phyloP scores from a whole-genome alignment of 1,140 invertebrate species.

The Pygmarrhopalites habei region DNA sequence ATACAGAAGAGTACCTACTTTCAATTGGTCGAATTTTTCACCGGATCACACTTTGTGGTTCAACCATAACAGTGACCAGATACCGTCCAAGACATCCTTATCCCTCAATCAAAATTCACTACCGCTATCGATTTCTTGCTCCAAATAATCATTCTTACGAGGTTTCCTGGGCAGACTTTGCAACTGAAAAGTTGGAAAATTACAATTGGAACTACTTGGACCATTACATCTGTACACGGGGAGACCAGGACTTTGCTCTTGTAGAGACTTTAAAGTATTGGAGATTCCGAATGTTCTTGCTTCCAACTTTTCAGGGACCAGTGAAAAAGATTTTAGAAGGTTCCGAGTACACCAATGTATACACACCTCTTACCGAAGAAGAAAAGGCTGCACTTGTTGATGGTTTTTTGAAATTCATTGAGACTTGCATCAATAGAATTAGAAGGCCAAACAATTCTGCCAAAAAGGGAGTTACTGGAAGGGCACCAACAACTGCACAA shows the following conservation, averaged over 20 bases:
- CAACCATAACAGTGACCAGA: slow-evolving; percentile 82
- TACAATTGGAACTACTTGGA: slow-evolving; percentile 98
- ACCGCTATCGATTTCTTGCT: slow-evolving; percentile 84
- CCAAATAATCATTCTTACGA: slow-evolving; percentile 83
- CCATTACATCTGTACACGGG: slow-evolving; percentile 76
- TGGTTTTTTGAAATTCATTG: slow-evolving; percentile 78
- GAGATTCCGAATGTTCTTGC: slow-evolving; percentile 80
- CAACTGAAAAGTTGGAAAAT: slow-evolving; percentile 87
- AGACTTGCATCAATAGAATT: slow-evolving; percentile 82
- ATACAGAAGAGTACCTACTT: slow-evolving; percentile 67
- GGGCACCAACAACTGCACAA: not conserved
- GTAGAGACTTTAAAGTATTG: slow-evolving; percentile 87
- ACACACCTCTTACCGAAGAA: slow-evolving; percentile 52
- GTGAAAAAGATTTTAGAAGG: slow-evolving; percentile 65
- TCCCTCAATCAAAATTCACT: slow-evolving; percentile 80
- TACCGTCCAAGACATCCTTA: slow-evolving; percentile 91
- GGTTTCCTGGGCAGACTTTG: slow-evolving; percentile 89
- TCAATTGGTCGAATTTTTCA: slow-evolving; percentile 95
- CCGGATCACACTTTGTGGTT: slow-evolving; percentile 71
- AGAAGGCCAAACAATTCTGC: slow-evolving; percentile 54
- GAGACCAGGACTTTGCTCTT: slow-evolving; percentile 79
- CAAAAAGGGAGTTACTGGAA: slow-evolving; percentile 12
- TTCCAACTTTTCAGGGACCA: slow-evolving; percentile 65
- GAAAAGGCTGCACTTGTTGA: slow-evolving; percentile 61
- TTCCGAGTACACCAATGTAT: slow-evolving; percentile 70